These are phyloP conservation scores for Drosophila diplacantha DNA, from an alignment of 2,888 invertebrate species.

Conservation along the genomic window DNA sequence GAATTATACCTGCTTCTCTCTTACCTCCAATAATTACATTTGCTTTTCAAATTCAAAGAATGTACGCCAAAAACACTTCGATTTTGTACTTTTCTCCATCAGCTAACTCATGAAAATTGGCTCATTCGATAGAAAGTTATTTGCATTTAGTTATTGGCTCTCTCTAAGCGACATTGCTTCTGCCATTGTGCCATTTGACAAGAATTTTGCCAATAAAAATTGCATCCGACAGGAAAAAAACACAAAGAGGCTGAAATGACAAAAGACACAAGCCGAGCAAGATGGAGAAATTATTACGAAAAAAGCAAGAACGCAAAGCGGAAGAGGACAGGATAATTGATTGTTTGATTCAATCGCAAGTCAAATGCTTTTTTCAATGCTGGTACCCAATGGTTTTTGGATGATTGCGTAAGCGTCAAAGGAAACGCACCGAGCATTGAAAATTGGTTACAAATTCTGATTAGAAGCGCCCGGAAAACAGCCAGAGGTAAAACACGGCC, in stretches of 20 bases:
- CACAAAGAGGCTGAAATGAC: slow-evolving; percentile 19
- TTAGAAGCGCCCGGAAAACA: slow-evolving; percentile 63
- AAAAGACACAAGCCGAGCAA: slow-evolving; percentile 18
- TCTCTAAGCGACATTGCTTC: slow-evolving; percentile 22
- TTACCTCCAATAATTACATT: background rate
- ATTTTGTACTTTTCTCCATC: background rate
- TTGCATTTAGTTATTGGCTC: slow-evolving; percentile 26
- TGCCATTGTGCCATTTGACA: slow-evolving; percentile 40
- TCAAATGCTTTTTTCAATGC: slow-evolving; percentile 57
- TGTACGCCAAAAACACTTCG: background rate
- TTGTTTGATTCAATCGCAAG: slow-evolving; percentile 71
- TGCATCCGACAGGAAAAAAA: slow-evolving; percentile 44
- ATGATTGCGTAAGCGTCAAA: slow-evolving; percentile 67
- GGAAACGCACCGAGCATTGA: slow-evolving; percentile 61
- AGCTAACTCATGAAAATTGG: background rate
- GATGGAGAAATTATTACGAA: slow-evolving; percentile 24
- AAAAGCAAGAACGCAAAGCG: slow-evolving; percentile 15
- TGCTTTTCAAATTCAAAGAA: too few species aligned
- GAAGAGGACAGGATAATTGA: slow-evolving; percentile 68
- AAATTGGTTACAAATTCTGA: slow-evolving; percentile 71
- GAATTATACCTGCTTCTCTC: background rate
- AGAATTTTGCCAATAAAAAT: slow-evolving; percentile 63
- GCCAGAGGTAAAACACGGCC: slow-evolving; percentile 45
- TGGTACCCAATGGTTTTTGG: slow-evolving; percentile 32
- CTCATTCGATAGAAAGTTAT: slow-evolving; percentile 14